A percentile compares a stretch with the other conserved stretches of the same genome.
These are phyloP conservation scores for Plodia interpunctella DNA, from an alignment of 1,140 invertebrate genomes.

Conservation along the genomic window DNA sequence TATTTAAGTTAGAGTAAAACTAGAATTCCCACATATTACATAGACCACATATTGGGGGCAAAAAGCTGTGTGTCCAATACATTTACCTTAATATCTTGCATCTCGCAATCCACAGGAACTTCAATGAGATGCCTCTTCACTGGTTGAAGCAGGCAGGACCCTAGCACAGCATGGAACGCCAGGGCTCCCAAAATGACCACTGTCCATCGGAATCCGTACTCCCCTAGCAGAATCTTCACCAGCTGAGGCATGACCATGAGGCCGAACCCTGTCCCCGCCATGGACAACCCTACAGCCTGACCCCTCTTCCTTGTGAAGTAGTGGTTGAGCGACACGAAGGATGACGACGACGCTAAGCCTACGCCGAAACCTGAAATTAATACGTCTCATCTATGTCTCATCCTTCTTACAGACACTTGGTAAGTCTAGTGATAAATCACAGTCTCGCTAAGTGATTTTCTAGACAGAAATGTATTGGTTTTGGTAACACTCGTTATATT, in stretches of 20 bases:
- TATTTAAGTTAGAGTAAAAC: no score
- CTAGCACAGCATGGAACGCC: constrained; percentile 81
- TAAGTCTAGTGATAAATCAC: no score
- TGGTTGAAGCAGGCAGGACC: constrained; percentile 82
- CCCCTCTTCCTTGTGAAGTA: constrained; percentile 86
- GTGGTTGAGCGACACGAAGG: constrained; percentile 85
- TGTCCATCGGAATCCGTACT: constrained; percentile 80
- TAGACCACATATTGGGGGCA: no score
- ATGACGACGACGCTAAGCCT: constrained; percentile 82
- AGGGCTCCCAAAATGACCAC: constrained; percentile 82
- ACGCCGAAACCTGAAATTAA: constrained; percentile 80
- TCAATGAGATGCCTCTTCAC: constrained; percentile 81
- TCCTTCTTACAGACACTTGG: no score
- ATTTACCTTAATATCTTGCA: constrained; percentile 72
- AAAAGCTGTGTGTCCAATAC: no score
- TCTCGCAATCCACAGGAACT: constrained; percentile 78
- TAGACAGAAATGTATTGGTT: no score
- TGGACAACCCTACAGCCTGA: constrained; percentile 85
- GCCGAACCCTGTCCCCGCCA: constrained; percentile 86
- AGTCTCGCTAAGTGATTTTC: no score
- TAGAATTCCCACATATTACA: no score
- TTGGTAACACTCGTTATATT: no score
- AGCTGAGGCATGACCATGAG: constrained; percentile 87
- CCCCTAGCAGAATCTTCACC: constrained; percentile 79
- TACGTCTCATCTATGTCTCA: no score